Evolutionary conservation across 2,113 vertebrate genomes (phyloP).

Genomic region (Trogon melanurus): DNA sequence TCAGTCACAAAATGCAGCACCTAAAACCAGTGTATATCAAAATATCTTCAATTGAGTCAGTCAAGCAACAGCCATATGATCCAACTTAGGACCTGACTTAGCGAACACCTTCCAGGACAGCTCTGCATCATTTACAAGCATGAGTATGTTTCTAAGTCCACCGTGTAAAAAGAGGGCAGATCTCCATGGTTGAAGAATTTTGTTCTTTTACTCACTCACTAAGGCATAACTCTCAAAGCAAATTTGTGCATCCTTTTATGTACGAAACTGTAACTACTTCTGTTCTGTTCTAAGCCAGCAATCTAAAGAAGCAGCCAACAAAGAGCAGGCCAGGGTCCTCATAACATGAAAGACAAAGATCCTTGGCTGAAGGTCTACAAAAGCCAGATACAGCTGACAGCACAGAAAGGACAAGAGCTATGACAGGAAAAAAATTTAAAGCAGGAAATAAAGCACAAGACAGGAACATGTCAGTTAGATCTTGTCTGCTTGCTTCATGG

Average conservation of each 20-base stretch:
- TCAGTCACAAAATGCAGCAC: not conserved
- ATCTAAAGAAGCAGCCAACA: not conserved
- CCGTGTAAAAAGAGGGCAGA: not conserved
- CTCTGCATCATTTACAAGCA: not conserved
- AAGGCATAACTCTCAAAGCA: not conserved
- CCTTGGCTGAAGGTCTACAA: not conserved
- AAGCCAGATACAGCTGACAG: not conserved
- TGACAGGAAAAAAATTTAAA: not conserved
- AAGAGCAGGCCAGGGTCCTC: not conserved
- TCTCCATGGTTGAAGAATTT: not conserved
- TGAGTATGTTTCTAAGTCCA: not conserved
- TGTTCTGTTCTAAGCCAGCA: not conserved
- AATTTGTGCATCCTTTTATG: not conserved
- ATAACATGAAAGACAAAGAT: not conserved
- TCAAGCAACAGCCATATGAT: not conserved
- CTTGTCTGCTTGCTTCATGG: not conserved
- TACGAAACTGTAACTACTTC: not conserved
- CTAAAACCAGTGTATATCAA: not conserved
- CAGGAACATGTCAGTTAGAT: not conserved
- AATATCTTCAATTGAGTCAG: not conserved
- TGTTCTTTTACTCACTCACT: not conserved
- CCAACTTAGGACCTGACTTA: not conserved
- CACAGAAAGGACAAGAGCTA: not conserved
- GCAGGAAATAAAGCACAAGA: not conserved
- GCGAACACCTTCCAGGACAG: not conserved